A percentile compares a stretch with the other conserved stretches of the same genome.
phyloP scores from a whole-genome alignment of 2,888 invertebrate species.

The Lottia scabra region DNA sequence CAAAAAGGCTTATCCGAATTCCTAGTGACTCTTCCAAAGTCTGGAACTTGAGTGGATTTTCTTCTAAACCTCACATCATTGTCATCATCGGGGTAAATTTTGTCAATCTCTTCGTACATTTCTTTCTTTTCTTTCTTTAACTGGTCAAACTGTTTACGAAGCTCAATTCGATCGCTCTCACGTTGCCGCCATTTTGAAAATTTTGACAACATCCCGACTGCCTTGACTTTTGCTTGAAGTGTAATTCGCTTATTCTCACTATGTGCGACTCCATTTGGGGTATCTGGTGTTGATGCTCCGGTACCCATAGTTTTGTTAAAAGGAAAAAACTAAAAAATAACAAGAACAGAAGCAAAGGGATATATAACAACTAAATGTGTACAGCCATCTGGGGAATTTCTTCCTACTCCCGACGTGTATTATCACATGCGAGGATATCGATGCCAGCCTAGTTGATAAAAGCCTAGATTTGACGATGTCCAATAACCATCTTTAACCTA shows the following conservation, averaged over 20 bases:
- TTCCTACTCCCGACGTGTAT: too few relatives aligned
- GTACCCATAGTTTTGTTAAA: background rate
- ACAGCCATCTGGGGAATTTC: too few relatives aligned
- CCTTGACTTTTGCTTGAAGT: background rate
- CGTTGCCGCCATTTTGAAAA: background rate
- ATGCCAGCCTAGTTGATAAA: too few relatives aligned
- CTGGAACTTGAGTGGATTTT: background rate
- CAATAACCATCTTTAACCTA: too few relatives aligned
- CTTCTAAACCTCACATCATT: background rate
- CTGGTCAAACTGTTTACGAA: background rate
- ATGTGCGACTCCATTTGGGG: background rate
- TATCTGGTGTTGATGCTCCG: background rate
- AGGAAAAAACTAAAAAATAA: too few relatives aligned
- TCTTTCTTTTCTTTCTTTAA: background rate
- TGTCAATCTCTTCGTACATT: background rate
- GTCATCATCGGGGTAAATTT: background rate
- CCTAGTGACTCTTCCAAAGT: background rate
- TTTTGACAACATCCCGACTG: background rate
- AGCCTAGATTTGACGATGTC: too few relatives aligned
- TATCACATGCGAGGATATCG: too few relatives aligned
- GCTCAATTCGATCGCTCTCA: background rate
- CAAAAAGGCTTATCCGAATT: constrained; percentile 14
- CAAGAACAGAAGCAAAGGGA: too few relatives aligned
- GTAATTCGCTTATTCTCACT: background rate
- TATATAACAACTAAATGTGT: too few relatives aligned